Evolutionary conservation across 2,888 invertebrate genomes (phyloP), one percentile per base, ranked within the genome.

Genomic region (Eucera pruinosa): DNA sequence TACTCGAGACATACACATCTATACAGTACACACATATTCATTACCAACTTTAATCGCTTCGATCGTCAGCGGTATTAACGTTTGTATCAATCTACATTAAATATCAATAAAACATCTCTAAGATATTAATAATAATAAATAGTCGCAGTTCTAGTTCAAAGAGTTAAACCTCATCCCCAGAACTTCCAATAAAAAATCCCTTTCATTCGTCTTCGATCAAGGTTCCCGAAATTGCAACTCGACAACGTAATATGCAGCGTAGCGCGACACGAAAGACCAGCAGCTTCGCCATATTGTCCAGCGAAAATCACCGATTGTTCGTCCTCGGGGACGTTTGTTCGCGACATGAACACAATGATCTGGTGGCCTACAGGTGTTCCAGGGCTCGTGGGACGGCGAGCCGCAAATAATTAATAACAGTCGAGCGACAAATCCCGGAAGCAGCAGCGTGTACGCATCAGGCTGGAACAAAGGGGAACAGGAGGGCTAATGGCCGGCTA

Each of bases 401-500:
- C 77, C 72, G 76, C 68, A 83, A 85, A 85, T 85, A 85, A 81
- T 85, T 85, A 85, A 85, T 81, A 85, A 85, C 83, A 80, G 77
- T 60, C 69, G 74, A 73, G 76, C 77, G 78, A 81, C 83, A 83
- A 84, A 83, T 83, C 81, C 73, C 62, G 62, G 73, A 68, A 71
- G 69, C 57, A 50, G 62, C 58, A 58, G 57, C 52, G 54, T 73
- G 72, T 79, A 67, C 39, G 62, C 69, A 78, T 64, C 61, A 71
- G 62, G 57, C 33, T 73, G 76, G 81, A 77, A 83, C 76, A 85
- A 75, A 85, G 79, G 65, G 57, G 67, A 64, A 70, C 64, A 50
- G 68, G 54, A 69, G 73, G 74, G 73, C 79, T 85, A 85, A 84
- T 85, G 72, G 77, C 77, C 70, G 77, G 70, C 81, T 84, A 84